Base-by-base conservation (phyloP, 1,140 invertebrate genomes). In the Leptopilina boulardi region DNA sequence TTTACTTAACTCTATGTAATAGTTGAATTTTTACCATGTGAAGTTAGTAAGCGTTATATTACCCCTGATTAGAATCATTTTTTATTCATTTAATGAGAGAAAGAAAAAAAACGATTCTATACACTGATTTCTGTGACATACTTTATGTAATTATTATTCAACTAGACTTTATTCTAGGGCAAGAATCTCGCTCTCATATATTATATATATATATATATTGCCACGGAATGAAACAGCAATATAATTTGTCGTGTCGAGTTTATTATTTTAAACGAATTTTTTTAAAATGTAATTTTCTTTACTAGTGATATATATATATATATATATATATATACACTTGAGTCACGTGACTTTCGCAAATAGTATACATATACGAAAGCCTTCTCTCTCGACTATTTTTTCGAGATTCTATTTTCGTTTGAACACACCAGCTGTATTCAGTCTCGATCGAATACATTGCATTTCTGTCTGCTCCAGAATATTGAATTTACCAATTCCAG, bases 381-480 rank as follows among this genome's bases (percentile, higher is more conserved):
- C 10, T 21, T 13, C 5, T 23, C 56, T 66, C 54, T 19, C 56
- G 3, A 30, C 56, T 30, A n/a, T 47, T 66, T 66, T 66, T 66
- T 26, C 11, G 56, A 66, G 56, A 66, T 66, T 9, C 56, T 66
- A 66, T 66, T 66, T 66, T 66, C 11, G 13, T 66, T 66, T 66
- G 21, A 66, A 66, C 11, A 66, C 11, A 66, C 56, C 56, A 66
- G 56, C 56, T 66, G 56, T 66, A 66, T 66, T 66, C 23, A 26
- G 56, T 66, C 56, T 66, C 56, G 56, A 66, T 66, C 56, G 23
- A 66, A 66, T 66, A 30, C 56, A 66, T n/a, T 66, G 56, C 56
- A 66, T 30, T 34, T 15, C 23, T 26, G 56, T 66, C 56, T 66
- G 19, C 56, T 26, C 15, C 11, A 66, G 56, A 30, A 66, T 34